Percentiles rank a stretch among this genome's conserved stretches.
phyloP scores from a whole-genome alignment of 2,888 invertebrate genomes.

The Diaphora mendica region DNA sequence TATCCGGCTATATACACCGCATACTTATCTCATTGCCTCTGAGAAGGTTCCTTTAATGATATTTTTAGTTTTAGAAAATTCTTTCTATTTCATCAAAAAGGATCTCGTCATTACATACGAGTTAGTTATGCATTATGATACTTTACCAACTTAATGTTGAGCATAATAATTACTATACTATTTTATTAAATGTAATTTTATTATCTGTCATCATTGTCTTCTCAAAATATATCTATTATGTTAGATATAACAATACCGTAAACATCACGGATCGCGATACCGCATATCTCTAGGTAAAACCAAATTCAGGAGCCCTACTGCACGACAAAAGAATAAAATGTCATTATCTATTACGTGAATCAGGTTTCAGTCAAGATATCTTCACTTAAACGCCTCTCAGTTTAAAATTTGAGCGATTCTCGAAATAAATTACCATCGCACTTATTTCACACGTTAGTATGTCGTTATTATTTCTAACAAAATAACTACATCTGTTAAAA shows the following conservation, averaged over 20 bases:
- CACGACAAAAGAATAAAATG: conserved; percentile 54
- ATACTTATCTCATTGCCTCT: conserved; percentile 40
- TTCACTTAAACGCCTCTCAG: conserved; percentile 19
- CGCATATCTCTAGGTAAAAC: conserved; percentile 47
- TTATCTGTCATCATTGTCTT: conserved; percentile 48
- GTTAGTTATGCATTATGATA: conserved; percentile 12
- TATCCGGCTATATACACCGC: conserved; percentile 19
- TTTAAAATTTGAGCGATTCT: conserved; percentile 12
- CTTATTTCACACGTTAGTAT: conserved; percentile 30
- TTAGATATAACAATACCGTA: conserved; percentile 49
- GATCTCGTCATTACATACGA: conserved; percentile 19
- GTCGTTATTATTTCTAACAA: too few species aligned
- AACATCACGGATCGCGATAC: conserved; percentile 51
- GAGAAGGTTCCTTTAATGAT: conserved; percentile 26
- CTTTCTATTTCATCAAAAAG: conserved; percentile 39
- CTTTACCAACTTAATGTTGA: conserved; percentile 32
- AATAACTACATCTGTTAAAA: too few species aligned
- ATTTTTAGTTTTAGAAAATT: conserved; percentile 27
- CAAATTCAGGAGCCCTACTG: conserved; percentile 48
- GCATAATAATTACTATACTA: conserved; percentile 34
- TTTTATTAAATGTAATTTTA: conserved; percentile 40
- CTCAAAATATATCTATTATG: conserved; percentile 45
- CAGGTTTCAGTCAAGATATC: conserved; percentile 23
- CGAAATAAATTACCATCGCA: conserved; percentile 48
- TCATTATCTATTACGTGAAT: conserved; percentile 22